Evolutionary conservation across 2,888 invertebrate genomes (phyloP).

Genomic region (Villa cingulata): DNA sequence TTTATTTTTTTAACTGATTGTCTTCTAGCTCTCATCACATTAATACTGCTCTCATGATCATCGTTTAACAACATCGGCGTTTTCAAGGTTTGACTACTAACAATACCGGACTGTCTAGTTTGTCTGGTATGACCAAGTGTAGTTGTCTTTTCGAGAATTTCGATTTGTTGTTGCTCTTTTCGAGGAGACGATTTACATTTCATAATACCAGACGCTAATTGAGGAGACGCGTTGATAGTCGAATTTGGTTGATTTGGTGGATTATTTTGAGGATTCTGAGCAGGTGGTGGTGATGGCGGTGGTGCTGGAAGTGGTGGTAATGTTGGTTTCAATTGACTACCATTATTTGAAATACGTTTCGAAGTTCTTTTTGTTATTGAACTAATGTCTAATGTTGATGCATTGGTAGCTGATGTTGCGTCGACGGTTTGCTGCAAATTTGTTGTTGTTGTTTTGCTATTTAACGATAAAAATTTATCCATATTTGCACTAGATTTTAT

Average conservation of each 20-base stretch:
- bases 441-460: neutral
- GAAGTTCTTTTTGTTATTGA: neutral
- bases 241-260: too few relatives aligned
- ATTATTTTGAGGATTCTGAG: too few relatives aligned
- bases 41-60: conserved; percentile 14
- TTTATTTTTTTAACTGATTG: conserved; percentile 15
- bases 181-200: too few relatives aligned
- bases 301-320: neutral
- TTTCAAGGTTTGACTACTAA: neutral
- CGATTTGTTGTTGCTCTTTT: neutral
- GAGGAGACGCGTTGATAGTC: too few relatives aligned
- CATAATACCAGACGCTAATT: too few relatives aligned
- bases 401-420: too few relatives aligned
- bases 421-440: too few relatives aligned
- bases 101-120: neutral
- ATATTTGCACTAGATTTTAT: conserved; percentile 54
- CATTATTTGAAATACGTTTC: neutral
- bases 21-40: conserved; percentile 26
- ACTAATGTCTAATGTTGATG: neutral
- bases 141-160: neutral
- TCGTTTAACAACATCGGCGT: neutral
- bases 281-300: neutral
- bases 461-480: conserved; percentile 13
- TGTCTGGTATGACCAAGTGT: neutral
- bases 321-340: neutral